A percentile compares a stretch with the other conserved stretches of the same genome.
Evolutionary conservation across 2,797 vertebrate genomes (phyloP).

Genomic region (Malurus splendens): DNA sequence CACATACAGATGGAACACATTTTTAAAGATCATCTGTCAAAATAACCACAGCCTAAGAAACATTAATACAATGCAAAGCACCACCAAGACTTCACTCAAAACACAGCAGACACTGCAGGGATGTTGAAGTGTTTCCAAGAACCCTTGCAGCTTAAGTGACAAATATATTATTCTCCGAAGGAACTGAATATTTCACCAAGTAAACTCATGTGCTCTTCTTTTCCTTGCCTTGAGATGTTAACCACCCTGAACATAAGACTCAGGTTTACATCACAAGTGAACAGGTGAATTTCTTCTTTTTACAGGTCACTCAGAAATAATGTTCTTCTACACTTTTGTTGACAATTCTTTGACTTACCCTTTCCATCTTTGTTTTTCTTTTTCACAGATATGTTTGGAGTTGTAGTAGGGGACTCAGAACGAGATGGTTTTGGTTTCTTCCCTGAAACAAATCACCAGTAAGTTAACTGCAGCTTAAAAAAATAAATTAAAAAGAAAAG

Average conservation of each 20-base stretch:
- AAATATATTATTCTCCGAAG: not conserved
- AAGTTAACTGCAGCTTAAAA: not conserved
- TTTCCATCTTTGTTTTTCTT: conserved; percentile 93
- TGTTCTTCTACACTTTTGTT: not conserved
- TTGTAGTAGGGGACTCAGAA: conserved; percentile 84
- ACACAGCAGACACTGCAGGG: not conserved
- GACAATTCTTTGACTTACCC: conserved; percentile 71
- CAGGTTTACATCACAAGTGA: not conserved
- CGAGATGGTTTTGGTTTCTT: conserved; percentile 82
- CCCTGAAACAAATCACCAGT: conserved; percentile 71
- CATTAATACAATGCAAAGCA: not conserved
- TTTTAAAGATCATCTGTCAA: conserved; percentile 9
- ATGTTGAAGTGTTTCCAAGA: conserved; percentile 19
- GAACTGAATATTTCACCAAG: not conserved
- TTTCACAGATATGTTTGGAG: conserved; percentile 89
- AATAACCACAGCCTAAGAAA: conserved; percentile 25
- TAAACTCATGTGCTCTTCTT: not conserved
- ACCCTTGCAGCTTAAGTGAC: not conserved
- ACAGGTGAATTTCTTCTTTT: not conserved
- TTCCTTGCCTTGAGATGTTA: not conserved
- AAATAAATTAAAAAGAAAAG: not conserved
- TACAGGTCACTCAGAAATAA: not conserved
- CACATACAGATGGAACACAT: conserved; percentile 22
- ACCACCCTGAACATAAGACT: not conserved
- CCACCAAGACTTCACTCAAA: not conserved